phyloP scores from a whole-genome alignment of 2,888 invertebrate species.

The Nephrotoma appendiculata region DNA sequence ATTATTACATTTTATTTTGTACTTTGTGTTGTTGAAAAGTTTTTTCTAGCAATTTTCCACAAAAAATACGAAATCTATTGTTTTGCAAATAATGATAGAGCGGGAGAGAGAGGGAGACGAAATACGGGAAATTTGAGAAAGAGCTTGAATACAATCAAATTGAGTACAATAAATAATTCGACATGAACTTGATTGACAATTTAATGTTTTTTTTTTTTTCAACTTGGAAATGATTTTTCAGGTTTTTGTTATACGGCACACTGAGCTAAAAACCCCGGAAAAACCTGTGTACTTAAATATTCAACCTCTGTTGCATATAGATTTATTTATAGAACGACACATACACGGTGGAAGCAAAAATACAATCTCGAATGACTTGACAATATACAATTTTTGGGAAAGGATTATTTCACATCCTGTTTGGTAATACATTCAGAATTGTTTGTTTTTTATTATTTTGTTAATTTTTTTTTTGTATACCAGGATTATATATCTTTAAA shows the following conservation, averaged over 20 bases:
- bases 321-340: neutral
- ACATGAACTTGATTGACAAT: neutral
- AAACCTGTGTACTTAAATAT: neutral
- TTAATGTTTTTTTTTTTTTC: neutral
- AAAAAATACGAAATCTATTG: neutral
- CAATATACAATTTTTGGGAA: neutral
- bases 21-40: neutral
- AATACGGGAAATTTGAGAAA: neutral
- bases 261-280: neutral
- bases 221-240: neutral
- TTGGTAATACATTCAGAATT: neutral
- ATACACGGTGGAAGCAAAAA: neutral
- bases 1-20: neutral
- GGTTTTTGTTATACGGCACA: neutral
- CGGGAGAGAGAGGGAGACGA: neutral
- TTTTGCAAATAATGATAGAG: neutral
- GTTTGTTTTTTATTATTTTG: neutral
- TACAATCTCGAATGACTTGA: neutral
- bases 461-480: neutral
- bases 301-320: neutral
- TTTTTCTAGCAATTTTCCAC: neutral
- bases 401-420: neutral
- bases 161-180: neutral
- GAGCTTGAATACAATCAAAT: neutral
- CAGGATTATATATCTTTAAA: neutral